Conservation (phyloP, 1,140 invertebrate species). For the Plutomurus gul region DNA sequence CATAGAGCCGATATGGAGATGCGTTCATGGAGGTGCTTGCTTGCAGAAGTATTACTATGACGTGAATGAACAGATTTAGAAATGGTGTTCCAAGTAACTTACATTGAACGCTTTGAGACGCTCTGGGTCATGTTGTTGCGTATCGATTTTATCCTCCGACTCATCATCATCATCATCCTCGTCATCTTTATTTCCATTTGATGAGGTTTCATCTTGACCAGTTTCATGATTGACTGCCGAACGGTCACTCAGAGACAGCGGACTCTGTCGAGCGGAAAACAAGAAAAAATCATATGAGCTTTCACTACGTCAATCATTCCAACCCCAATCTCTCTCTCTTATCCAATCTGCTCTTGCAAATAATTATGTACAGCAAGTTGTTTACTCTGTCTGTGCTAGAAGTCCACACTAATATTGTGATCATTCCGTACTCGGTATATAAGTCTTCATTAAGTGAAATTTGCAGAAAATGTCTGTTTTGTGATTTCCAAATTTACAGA, state of each 20-base stretch:
- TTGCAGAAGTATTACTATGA: background rate
- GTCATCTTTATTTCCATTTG: constrained; percentile 86
- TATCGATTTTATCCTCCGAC: constrained; percentile 83
- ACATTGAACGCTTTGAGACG: constrained; percentile 96
- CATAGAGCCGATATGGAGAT: too few species aligned
- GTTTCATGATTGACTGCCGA: constrained; percentile 61
- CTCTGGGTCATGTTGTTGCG: constrained; percentile 89
- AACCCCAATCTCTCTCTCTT: background rate
- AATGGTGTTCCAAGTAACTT: constrained; percentile 59
- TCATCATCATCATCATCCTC: constrained; percentile 83
- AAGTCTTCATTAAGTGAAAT: too few species aligned
- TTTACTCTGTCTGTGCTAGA: too few species aligned
- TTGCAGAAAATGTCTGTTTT: too few species aligned
- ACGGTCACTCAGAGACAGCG: constrained; percentile 63
- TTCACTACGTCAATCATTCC: background rate
- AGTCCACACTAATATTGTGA: too few species aligned
- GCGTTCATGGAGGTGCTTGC: too few species aligned
- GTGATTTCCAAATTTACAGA: too few species aligned
- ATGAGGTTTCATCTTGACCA: constrained; percentile 86
- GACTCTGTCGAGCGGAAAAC: constrained; percentile 63
- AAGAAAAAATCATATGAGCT: constrained; percentile 27
- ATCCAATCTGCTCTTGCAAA: background rate
- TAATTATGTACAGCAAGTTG: background rate
- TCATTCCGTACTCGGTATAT: too few species aligned
- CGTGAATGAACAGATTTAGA: background rate